Base-by-base conservation (phyloP, 2,113 vertebrate genomes). In the Psephotus haematonotus region DNA sequence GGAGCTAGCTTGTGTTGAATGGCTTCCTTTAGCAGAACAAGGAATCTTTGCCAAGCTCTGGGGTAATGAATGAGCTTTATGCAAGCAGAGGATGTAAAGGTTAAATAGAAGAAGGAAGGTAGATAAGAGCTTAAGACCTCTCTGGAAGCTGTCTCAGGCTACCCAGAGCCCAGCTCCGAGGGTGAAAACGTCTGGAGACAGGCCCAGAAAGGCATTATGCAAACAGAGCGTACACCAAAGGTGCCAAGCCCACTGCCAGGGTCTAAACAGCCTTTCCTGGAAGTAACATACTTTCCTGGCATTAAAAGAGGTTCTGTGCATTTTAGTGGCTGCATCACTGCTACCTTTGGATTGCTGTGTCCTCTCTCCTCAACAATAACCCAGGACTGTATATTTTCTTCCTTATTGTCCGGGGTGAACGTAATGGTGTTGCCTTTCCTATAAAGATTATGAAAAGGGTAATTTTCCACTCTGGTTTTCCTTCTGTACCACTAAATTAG, bases 11-110 rank as follows among this genome's bases (percentile, higher is more conserved):
- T 65, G 55, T 86, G 90, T 87, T 68, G 80, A 55, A 37, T 85
- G 24, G 50, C 67, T 93, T 86, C 50, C 82, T 88, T 86, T 76
- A 92, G 88, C 72, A 74, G 79, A 90, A 93, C 37, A 47, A 50
- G 85, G 46, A 90, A 41, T 83, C 90, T 69, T 53, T 87, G 60
- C 76, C 88, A 95, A 69, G 62, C 37, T 82, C 81, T 86, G 0
- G 7, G 35, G 43, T 95, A 60, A 63, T 86, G 90, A 92, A 95
- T 94, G 92, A 96, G 47, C 57, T 64, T 79, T 77, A 55, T 87
- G 59, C 44, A 85, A 82, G 85, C 29, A 80, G 49, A 81, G 39
- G 39, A 70, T 43, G 31, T 22, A 50, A 83, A 94, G 71, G 82
- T 85, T 93, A 85, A 65, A 67, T 11, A 52, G 60, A 57, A 71